Percentiles rank a stretch among this genome's conserved stretches.
Evolutionary conservation across 2,888 invertebrate species (phyloP).

Genomic region (Nebria salina): DNA sequence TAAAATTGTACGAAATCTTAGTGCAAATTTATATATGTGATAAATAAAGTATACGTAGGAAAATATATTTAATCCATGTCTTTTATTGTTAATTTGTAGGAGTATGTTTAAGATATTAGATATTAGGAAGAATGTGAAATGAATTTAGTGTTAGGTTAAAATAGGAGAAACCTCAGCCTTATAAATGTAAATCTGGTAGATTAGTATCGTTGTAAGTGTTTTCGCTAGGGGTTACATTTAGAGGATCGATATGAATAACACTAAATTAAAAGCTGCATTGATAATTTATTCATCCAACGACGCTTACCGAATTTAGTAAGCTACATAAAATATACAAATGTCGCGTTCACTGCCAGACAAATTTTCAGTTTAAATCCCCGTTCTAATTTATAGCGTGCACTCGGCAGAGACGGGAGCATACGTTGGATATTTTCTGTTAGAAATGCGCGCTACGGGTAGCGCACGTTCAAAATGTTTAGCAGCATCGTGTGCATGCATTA

Average conservation of each 20-base stretch:
- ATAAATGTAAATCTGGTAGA: not conserved
- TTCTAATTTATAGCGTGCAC: slow-evolving; percentile 32
- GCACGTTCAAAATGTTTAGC: not conserved
- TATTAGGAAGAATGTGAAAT: too few relatives aligned
- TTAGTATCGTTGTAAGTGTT: not conserved
- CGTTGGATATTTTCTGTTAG: not conserved
- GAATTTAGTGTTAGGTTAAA: too few relatives aligned
- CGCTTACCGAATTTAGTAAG: slow-evolving; percentile 6
- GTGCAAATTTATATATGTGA: too few relatives aligned
- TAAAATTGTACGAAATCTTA: too few relatives aligned
- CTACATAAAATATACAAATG: slow-evolving; percentile 39
- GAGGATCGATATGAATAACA: not conserved
- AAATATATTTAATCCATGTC: too few relatives aligned
- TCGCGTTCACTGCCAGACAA: slow-evolving; percentile 32
- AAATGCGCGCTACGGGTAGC: not conserved
- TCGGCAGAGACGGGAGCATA: slow-evolving; percentile 10
- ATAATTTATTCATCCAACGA: slow-evolving; percentile 1
- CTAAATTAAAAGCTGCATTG: not conserved
- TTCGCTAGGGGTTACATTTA: not conserved
- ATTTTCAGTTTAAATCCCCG: slow-evolving; percentile 32
- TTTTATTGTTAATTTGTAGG: too few relatives aligned
- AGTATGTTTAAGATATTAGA: too few relatives aligned
- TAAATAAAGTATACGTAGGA: too few relatives aligned
- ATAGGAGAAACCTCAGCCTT: not conserved
- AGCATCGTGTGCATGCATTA: slow-evolving; percentile 1